These are phyloP conservation scores for Otolemur crassicaudatus DNA, from an alignment of 2,797 vertebrate species.

Conservation along the genomic window DNA sequence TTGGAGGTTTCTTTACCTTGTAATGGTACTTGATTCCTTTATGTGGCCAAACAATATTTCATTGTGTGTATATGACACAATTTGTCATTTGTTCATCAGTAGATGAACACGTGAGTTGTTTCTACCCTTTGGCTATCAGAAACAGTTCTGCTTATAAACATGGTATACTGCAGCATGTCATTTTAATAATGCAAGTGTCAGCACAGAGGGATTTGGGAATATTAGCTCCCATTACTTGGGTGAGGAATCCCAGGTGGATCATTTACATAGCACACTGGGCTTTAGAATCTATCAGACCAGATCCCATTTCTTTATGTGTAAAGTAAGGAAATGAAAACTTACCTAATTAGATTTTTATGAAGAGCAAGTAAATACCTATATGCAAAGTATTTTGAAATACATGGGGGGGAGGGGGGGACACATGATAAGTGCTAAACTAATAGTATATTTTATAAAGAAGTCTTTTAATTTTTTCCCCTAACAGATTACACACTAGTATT, in stretches of 20 bases:
- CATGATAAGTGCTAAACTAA: background rate
- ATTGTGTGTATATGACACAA: background rate
- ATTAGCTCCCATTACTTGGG: background rate
- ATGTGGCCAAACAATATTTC: background rate
- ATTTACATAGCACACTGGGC: background rate
- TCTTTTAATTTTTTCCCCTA: background rate
- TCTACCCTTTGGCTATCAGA: background rate
- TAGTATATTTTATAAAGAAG: background rate
- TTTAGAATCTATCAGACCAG: constrained; percentile 7
- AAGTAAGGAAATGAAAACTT: constrained; percentile 9
- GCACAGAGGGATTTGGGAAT: background rate
- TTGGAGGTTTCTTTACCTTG: background rate
- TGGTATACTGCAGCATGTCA: background rate
- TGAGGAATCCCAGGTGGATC: background rate
- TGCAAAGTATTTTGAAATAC: background rate
- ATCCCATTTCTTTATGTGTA: background rate
- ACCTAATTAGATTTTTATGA: background rate
- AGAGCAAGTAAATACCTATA: background rate
- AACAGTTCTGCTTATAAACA: background rate
- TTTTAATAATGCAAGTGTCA: background rate
- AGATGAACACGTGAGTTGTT: background rate
- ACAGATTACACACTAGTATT: background rate
- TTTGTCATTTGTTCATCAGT: background rate
- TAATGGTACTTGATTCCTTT: background rate
- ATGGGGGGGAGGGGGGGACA: background rate